These are phyloP conservation scores for Coranthus polyacanthus DNA, from an alignment of 2,797 vertebrate species.

Conservation along the genomic window DNA sequence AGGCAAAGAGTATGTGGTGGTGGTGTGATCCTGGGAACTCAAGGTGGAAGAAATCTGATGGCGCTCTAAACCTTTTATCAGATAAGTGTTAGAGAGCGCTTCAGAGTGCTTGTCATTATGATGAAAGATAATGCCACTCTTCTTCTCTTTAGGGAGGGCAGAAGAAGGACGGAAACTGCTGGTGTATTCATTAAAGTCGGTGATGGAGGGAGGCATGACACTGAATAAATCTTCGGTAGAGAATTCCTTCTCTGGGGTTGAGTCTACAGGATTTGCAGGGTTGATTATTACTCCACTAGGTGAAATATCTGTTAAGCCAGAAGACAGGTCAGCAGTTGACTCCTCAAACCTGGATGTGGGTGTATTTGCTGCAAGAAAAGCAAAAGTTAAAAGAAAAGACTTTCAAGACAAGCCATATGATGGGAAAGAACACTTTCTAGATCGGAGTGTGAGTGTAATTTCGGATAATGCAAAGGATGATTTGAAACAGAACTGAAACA, in stretches of 20 bases:
- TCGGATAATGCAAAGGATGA: no score
- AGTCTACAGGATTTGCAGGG: not conserved
- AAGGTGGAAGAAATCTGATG: slow-evolving; percentile 8
- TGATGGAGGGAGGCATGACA: slow-evolving; percentile 3
- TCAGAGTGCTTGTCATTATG: slow-evolving; percentile 6
- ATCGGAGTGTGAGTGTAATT: no score
- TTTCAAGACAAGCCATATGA: not conserved
- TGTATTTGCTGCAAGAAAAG: slow-evolving; percentile 74
- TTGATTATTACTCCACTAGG: not conserved
- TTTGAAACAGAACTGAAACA: no score
- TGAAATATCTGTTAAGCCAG: slow-evolving; percentile 20
- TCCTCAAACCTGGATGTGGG: slow-evolving; percentile 67
- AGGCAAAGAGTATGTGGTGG: not conserved
- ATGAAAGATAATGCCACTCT: slow-evolving; percentile 8
- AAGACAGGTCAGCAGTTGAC: slow-evolving; percentile 10
- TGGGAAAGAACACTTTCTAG: not conserved
- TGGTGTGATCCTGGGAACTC: not conserved
- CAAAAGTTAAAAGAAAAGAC: slow-evolving; percentile 56
- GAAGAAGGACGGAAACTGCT: slow-evolving; percentile 15
- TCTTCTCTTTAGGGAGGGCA: slow-evolving; percentile 25
- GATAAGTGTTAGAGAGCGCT: not conserved
- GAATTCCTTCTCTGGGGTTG: not conserved
- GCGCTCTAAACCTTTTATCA: slow-evolving; percentile 10
- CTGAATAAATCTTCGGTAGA: slow-evolving; percentile 21
- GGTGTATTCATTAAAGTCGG: slow-evolving; percentile 20